Percentiles rank a stretch among this genome's conserved stretches.
Evolutionary conservation across 2,888 invertebrate species (phyloP).

Genomic region (Allolobophora icterica): DNA sequence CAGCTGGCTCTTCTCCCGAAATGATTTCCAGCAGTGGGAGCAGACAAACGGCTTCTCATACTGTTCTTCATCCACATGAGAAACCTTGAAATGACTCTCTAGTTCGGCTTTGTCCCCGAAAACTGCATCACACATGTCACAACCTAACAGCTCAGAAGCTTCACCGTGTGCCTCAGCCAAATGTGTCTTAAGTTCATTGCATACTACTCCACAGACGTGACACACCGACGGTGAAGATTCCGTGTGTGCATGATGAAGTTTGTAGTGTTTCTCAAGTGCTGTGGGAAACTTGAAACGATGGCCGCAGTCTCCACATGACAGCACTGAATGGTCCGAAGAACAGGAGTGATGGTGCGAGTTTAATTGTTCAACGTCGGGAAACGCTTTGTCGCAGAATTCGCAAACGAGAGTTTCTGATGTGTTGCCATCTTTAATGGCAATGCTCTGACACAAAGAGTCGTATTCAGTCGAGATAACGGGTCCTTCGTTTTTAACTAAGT

Average conservation of each 20-base stretch:
- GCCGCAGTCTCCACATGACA: neutral
- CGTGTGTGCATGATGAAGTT: neutral
- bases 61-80: slow-evolving; percentile 13
- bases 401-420: slow-evolving; percentile 5
- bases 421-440: neutral
- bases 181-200: neutral
- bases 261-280: neutral
- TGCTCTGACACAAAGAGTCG: neutral
- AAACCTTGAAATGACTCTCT: neutral
- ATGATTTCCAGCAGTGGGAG: neutral
- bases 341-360: neutral
- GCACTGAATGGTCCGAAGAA: neutral
- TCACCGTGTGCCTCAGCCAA: neutral
- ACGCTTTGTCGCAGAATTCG: neutral
- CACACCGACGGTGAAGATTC: neutral
- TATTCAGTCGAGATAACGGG: neutral
- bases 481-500: neutral
- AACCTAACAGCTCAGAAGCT: neutral
- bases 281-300: neutral
- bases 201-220: neutral
- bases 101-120: neutral
- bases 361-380: slow-evolving; percentile 8
- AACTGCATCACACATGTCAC: neutral
- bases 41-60: neutral
- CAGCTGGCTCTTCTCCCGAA: slow-evolving; percentile 13